Conservation (phyloP, 2,888 invertebrate species). For the Nephrocerus scutellatus region DNA sequence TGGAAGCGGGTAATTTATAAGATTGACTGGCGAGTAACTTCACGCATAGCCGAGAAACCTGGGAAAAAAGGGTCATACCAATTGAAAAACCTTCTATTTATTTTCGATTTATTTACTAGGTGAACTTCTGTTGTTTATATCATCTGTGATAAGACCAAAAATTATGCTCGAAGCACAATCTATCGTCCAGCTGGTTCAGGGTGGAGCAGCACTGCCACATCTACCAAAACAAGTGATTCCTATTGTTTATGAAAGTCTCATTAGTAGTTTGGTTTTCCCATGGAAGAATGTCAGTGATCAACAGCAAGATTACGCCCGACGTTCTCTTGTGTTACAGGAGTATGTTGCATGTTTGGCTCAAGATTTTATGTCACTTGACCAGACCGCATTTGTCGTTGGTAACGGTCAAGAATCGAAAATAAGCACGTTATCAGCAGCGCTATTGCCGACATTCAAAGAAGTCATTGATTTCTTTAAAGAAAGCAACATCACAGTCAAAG, state of each 20-base stretch:
- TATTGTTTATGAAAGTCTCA: constrained; percentile 41
- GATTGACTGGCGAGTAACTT: too few relatives aligned
- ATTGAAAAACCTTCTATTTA: too few relatives aligned
- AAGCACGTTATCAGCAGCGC: constrained; percentile 34
- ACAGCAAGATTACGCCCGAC: constrained; percentile 41
- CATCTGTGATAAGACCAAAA: constrained; percentile 46
- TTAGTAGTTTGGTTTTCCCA: constrained; percentile 45
- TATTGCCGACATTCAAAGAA: constrained; percentile 39
- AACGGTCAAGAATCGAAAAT: constrained; percentile 39
- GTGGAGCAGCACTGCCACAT: constrained; percentile 38
- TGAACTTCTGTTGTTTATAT: constrained; percentile 44
- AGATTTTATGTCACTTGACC: constrained; percentile 39
- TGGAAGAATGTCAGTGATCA: constrained; percentile 41
- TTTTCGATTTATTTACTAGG: constrained; percentile 22
- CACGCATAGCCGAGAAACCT: too few relatives aligned
- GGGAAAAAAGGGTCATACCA: too few relatives aligned
- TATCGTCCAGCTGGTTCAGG: constrained; percentile 41
- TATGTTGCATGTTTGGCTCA: constrained; percentile 40
- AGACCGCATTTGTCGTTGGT: constrained; percentile 20
- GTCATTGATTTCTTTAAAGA: constrained; percentile 44
- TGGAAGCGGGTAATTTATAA: too few relatives aligned
- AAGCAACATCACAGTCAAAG: constrained; percentile 40
- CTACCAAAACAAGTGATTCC: constrained; percentile 41
- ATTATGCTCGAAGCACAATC: constrained; percentile 42
- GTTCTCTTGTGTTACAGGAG: constrained; percentile 38